Percentiles rank a stretch among this genome's conserved stretches.
Evolutionary conservation across 2,113 vertebrate genomes (phyloP).

Genomic region (Todiramphus saurophagus): DNA sequence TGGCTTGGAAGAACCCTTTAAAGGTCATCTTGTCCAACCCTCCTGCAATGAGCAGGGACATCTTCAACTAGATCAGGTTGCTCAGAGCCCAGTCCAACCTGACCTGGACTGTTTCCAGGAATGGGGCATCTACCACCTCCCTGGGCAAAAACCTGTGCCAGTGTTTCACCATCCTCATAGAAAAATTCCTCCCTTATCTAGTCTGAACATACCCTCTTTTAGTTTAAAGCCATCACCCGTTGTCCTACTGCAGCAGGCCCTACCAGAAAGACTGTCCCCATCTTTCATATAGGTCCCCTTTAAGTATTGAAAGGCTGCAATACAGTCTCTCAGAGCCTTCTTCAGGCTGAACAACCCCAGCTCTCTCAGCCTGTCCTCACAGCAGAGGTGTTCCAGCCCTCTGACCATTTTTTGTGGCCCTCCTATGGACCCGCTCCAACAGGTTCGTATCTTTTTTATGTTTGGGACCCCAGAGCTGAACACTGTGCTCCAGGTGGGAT

Average conservation of each 20-base stretch:
- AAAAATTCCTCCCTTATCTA: neutral
- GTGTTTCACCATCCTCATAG: neutral
- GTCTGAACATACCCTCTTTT: neutral
- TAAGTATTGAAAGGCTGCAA: neutral
- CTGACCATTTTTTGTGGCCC: neutral
- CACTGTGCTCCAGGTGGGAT: neutral
- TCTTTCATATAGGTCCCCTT: neutral
- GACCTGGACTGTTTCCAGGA: neutral
- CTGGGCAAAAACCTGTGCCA: neutral
- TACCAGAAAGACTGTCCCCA: neutral
- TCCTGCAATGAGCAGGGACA: neutral
- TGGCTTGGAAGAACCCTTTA: neutral
- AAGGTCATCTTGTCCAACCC: neutral
- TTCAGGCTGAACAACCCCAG: neutral
- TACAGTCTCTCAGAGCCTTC: neutral
- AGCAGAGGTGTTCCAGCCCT: neutral
- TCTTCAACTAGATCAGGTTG: neutral
- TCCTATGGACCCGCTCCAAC: neutral
- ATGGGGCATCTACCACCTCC: neutral
- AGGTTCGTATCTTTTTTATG: neutral
- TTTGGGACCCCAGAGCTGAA: neutral
- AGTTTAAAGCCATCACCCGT: neutral
- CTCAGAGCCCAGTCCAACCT: neutral
- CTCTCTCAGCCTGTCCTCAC: neutral
- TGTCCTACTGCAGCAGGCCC: neutral